Base-by-base conservation (phyloP, 2,113 vertebrate genomes). In the Rhinogobius similis region DNA sequence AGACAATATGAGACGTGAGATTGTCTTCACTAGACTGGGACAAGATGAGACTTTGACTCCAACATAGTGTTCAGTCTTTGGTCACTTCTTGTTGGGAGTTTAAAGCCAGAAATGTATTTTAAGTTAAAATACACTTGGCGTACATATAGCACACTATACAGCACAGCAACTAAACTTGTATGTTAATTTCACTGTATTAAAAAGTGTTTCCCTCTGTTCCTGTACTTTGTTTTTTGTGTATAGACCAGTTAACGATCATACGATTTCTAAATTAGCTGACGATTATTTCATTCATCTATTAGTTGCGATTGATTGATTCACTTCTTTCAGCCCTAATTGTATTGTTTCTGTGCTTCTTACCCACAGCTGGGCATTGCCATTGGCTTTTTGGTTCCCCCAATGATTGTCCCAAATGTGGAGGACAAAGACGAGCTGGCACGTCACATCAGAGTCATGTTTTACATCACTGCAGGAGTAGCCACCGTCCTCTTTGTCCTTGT, bases 391-490 rank as follows among this genome's bases (percentile, higher is more conserved):
- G 44, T 98, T 7, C 96, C 98, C 43, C 98, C 98, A 24, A 78
- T 99, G 72, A 87, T 99, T 50, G 94, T 99, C 72, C 96, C 97
- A 9, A 96, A 96, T 48, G 87, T 94, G 75, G 68, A 94, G 0
- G 92, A 98, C 63, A 39, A 72, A 56, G 88, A 95, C 10, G 75
- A 93, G 80, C 92, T 99, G 84, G 92, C 94, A 6, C 64, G 94
- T 73, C 92, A 97, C 83, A 96, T 99, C 88, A 92, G 94, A 72
- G 67, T 95, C 86, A 98, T 99, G 96, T 99, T 99, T 89, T 98
- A 94, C 88, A 94, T 96, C 61, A 94, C 92, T 7, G 97, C 95
- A 5, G 95, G 91, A 0, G 88, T 96, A 50, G 94, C 98, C 74
- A 95, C 94, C 20, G 5, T 92, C 65, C 93, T 99, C 39, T 96